Percentiles rank a stretch among this genome's conserved stretches.
phyloP scores from a whole-genome alignment of 2,888 invertebrate genomes.

The Thera britannica region DNA sequence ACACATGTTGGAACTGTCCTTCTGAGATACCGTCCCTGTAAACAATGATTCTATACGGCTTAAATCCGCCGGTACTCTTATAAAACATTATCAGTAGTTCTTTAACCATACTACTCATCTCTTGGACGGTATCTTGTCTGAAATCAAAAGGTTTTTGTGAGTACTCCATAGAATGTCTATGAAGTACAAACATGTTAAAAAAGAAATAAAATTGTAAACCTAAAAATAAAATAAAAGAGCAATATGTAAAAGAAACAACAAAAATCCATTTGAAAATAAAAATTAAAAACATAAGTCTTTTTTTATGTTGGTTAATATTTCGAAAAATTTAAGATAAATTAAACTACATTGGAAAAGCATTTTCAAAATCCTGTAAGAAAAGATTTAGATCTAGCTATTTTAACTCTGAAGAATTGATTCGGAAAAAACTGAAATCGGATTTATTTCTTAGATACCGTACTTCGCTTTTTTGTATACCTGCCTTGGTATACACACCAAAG shows the following conservation, averaged over 20 bases:
- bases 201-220: conserved; percentile 23
- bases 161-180: conserved; percentile 33
- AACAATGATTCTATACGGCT: conserved; percentile 99
- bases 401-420: not conserved
- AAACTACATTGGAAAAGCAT: too few species aligned
- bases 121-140: conserved; percentile 99
- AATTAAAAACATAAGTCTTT: not conserved
- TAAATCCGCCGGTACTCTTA: conserved; percentile 99
- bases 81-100: conserved; percentile 99
- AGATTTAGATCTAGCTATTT: not conserved
- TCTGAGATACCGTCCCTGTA: conserved; percentile 99
- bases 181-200: conserved; percentile 31
- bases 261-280: not conserved
- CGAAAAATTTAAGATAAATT: too few species aligned
- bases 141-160: conserved; percentile 41
- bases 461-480: too few species aligned
- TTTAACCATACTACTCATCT: conserved; percentile 99
- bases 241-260: not conserved
- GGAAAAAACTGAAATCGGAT: too few species aligned
- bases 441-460: too few species aligned
- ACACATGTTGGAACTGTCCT: conserved; percentile 98
- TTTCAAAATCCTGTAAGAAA: not conserved
- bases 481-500: too few species aligned
- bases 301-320: too few species aligned
- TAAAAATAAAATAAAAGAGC: conserved; percentile 15